These are phyloP conservation scores for Ephialtes manifestator DNA, from an alignment of 2,888 invertebrate genomes.

Conservation along the genomic window DNA sequence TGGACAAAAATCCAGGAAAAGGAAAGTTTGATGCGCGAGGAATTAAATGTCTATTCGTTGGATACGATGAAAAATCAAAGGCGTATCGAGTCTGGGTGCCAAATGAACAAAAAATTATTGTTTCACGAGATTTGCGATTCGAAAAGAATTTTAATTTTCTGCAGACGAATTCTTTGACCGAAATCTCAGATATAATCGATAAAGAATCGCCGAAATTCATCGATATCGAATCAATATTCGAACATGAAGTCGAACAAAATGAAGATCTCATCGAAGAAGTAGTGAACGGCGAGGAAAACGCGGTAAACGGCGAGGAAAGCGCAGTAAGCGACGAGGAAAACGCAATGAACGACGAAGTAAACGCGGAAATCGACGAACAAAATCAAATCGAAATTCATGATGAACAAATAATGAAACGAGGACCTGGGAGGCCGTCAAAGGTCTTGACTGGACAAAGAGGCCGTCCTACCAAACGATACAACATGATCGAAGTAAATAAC, in stretches of 20 bases:
- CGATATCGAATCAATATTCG: constrained; percentile 10
- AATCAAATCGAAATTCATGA: background rate
- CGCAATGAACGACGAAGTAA: background rate
- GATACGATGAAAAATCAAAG: constrained; percentile 43
- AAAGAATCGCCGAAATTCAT: background rate
- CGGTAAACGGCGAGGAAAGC: too few species aligned
- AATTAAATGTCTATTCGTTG: constrained; percentile 42
- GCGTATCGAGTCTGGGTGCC: constrained; percentile 44
- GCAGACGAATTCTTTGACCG: background rate
- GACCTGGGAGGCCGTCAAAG: constrained; percentile 54
- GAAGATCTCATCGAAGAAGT: too few species aligned
- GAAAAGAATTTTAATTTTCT: background rate
- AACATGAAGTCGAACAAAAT: background rate
- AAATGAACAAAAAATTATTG: constrained; percentile 27
- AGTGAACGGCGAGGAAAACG: too few species aligned
- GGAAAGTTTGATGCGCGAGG: constrained; percentile 43
- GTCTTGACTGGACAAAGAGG: constrained; percentile 54
- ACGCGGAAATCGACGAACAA: background rate
- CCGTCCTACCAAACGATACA: constrained; percentile 57
- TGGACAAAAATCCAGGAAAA: constrained; percentile 39
- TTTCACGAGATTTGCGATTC: constrained; percentile 33
- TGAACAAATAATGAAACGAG: constrained; percentile 28
- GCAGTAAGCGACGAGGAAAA: too few species aligned
- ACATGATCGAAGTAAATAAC: constrained; percentile 24
- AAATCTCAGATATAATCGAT: background rate